Evolutionary conservation across 2,113 vertebrate species (phyloP).

Genomic region (Chlorodrepanis virens): DNA sequence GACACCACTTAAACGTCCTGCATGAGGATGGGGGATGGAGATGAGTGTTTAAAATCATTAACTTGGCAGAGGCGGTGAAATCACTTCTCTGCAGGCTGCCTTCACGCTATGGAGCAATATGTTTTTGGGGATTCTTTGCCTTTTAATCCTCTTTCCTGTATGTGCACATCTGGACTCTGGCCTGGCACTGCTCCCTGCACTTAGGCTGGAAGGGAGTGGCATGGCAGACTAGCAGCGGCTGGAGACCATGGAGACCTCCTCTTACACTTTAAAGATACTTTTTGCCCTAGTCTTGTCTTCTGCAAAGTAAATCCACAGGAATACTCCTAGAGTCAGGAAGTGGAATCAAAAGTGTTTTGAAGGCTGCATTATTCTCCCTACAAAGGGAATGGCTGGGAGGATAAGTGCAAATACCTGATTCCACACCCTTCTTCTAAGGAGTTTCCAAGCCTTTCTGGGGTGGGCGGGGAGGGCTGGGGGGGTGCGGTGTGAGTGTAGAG

Average conservation of each 20-base stretch:
- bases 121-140: not conserved
- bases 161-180: constrained; percentile 24
- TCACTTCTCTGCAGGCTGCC: not conserved
- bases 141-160: not conserved
- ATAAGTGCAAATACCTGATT: not conserved
- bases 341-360: not conserved
- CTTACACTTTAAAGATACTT: not conserved
- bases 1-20: not conserved
- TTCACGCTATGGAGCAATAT: not conserved
- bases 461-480: not conserved
- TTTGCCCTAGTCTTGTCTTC: not conserved
- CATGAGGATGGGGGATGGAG: not conserved
- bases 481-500: too few relatives aligned
- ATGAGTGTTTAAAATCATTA: not conserved
- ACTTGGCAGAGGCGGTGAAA: not conserved
- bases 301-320: not conserved
- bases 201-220: not conserved
- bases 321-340: not conserved
- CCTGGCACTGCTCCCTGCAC: not conserved
- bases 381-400: not conserved
- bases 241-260: not conserved
- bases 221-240: not conserved
- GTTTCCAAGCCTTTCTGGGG: not conserved
- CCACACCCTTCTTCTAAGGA: not conserved
- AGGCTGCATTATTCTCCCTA: not conserved